Conservation (phyloP, 1,140 invertebrate species). For the Heliconius nattereri region DNA sequence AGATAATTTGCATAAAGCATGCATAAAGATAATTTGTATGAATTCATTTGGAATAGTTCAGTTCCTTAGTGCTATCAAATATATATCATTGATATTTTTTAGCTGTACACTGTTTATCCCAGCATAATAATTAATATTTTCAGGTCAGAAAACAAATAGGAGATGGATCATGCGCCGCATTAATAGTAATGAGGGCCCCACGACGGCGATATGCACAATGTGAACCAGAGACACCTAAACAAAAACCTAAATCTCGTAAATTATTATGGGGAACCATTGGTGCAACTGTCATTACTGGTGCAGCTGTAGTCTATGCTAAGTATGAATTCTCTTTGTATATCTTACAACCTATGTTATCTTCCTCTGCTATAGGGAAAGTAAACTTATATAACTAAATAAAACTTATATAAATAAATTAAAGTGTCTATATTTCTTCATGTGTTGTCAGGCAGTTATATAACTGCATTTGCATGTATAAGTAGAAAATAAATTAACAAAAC, state of each 20-base stretch:
- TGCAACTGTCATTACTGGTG: conserved; percentile 80
- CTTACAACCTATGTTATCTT: neutral
- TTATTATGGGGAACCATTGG: conserved; percentile 62
- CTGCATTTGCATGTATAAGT: too few species aligned
- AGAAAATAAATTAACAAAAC: too few species aligned
- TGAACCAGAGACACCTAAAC: conserved; percentile 39
- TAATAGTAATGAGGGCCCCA: conserved; percentile 65
- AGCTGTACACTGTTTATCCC: too few species aligned
- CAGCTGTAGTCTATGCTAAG: conserved; percentile 85
- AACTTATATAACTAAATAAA: neutral
- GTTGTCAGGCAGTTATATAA: too few species aligned
- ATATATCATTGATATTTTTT: too few species aligned
- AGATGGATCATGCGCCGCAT: conserved; percentile 66
- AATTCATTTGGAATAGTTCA: too few species aligned
- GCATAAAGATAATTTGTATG: too few species aligned
- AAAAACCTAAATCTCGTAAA: conserved; percentile 54
- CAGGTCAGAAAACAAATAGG: conserved; percentile 70
- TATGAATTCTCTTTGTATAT: conserved; percentile 57
- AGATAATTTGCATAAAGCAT: too few species aligned
- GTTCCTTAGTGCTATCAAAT: too few species aligned
- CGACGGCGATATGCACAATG: conserved; percentile 47
- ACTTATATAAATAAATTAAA: too few species aligned
- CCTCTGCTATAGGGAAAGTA: too few species aligned
- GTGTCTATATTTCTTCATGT: too few species aligned
- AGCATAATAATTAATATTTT: neutral